Conservation (phyloP, 2,888 invertebrate species). For the Helicoverpa assulta region DNA sequence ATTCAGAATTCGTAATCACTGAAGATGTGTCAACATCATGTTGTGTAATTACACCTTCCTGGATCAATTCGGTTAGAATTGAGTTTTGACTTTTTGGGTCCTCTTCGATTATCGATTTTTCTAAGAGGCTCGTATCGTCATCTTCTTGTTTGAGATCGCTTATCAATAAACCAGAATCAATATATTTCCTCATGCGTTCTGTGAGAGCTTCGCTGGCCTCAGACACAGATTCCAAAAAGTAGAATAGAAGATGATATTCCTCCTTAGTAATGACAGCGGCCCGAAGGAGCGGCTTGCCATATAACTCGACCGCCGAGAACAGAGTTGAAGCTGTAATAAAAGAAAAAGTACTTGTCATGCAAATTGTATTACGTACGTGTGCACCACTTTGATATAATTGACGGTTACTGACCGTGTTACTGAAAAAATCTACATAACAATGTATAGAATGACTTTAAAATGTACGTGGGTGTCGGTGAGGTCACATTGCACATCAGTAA, state of each 20-base stretch:
- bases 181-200: constrained; percentile 87
- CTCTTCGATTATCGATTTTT: constrained; percentile 70
- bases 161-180: constrained; percentile 86
- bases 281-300: constrained; percentile 90
- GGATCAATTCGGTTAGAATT: constrained; percentile 83
- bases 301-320: constrained; percentile 91
- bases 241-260: constrained; percentile 89
- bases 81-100: constrained; percentile 75
- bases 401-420: constrained; percentile 60
- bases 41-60: constrained; percentile 85
- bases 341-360: constrained; percentile 68
- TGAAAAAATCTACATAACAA: constrained; percentile 60
- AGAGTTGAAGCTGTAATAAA: constrained; percentile 88
- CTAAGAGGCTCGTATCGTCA: constrained; percentile 68
- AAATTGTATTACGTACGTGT: constrained; percentile 59
- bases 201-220: constrained; percentile 86
- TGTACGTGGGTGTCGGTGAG: constrained; percentile 73
- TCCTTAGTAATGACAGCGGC: constrained; percentile 87
- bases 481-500: constrained; percentile 70
- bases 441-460: constrained; percentile 59
- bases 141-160: constrained; percentile 73
- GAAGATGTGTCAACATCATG: constrained; percentile 86
- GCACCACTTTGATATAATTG: constrained; percentile 60
- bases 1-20: constrained; percentile 79
- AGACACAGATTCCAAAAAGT: constrained; percentile 87